These are phyloP conservation scores for Tenebrosternarchus preto DNA, from an alignment of 2,113 vertebrate genomes.

Conservation along the genomic window DNA sequence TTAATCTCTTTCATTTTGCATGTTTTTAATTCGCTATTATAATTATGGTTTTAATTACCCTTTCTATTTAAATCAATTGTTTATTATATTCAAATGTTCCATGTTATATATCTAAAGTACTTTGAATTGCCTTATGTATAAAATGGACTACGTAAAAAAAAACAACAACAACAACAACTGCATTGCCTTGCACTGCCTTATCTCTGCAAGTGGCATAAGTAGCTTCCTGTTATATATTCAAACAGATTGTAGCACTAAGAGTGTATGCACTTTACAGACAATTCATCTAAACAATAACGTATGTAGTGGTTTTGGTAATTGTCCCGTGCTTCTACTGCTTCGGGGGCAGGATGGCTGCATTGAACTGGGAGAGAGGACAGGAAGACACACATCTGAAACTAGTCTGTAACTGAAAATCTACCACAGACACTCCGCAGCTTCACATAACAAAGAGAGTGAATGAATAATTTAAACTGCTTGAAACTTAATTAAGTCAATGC, in stretches of 20 bases:
- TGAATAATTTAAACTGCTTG: constrained; percentile 6
- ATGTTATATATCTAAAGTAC: no score
- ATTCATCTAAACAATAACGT: background rate
- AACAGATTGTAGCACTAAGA: background rate
- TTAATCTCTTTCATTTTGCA: no score
- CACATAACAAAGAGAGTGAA: constrained; percentile 14
- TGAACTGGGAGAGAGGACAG: background rate
- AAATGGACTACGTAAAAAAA: no score
- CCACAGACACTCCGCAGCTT: no score
- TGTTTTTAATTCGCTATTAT: no score
- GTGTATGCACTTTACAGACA: background rate
- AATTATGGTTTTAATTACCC: no score
- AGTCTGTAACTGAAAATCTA: background rate
- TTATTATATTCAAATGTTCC: no score
- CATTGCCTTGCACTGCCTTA: background rate
- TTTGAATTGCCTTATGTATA: no score
- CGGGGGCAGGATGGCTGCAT: background rate
- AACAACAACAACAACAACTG: no score
- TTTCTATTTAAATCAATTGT: no score
- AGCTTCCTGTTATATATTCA: background rate
- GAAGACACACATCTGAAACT: background rate
- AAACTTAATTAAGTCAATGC: constrained; percentile 2
- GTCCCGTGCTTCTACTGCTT: background rate
- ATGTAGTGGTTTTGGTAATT: background rate
- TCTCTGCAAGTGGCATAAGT: constrained; percentile 9